Evolutionary conservation across 2,888 invertebrate species (phyloP), one percentile per base, ranked within the genome.

Genomic region (Drosophila koepferae): DNA sequence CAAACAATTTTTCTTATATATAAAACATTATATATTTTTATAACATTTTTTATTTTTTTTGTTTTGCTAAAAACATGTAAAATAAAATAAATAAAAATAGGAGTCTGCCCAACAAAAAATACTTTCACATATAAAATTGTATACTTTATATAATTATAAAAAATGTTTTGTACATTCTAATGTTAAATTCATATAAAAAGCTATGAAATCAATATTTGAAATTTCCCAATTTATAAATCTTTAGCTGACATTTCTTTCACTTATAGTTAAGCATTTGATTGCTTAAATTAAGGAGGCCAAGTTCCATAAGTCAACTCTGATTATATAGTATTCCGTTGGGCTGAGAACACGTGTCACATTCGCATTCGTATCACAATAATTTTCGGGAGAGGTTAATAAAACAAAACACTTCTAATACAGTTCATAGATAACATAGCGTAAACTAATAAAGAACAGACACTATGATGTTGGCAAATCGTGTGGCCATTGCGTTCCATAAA

Each of bases 401-500:
- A 51, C 34, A 14, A 38, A 28, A 62, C 61, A 49, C 51, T 60
- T 48, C 41, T 40, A 60, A 80, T 55, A 65, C 49, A 59, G 40
- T 53, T 53, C 41, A 16, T 56, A 34, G 12, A 18, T 16, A 14
- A 7, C 18, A 18, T 16, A 14, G 4, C 18, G 44, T 38, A 40
- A 51, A 53, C 51, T 55, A 46, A 23, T 31, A n/a, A 65, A 40
- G 40, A 56, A 23, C 44, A 49, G 59, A 16, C 31, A 63, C 12
- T 16, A 70, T 70, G 49, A 75, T 89, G 69, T 49, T 73, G 10
- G 59, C 59, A 16, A 73, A 28, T 46, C 85, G 72, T 31, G 23
- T 78, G 53, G 43, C 38, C 1, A 65, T 48, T 36, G 40, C 49
- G 2, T 14, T 72, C 4, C 36, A 28, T 16, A 72, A 34, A 38